Conservation (phyloP, 1,140 invertebrate species). For the Ridgeia piscesae region DNA sequence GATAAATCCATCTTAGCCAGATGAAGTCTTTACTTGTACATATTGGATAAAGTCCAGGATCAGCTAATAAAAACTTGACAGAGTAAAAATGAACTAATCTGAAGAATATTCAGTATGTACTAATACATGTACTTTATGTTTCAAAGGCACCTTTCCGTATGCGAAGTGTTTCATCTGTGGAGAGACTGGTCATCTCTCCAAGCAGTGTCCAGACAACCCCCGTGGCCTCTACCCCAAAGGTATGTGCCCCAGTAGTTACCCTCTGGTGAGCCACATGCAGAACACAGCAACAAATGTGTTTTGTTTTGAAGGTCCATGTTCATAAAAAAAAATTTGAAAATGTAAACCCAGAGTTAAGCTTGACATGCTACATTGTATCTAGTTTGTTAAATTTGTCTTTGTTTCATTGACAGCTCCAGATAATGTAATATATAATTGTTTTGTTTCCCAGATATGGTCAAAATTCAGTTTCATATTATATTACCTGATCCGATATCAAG, state of each 20-base stretch:
- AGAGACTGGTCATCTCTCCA: constrained; percentile 57
- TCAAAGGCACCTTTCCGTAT: constrained; percentile 66
- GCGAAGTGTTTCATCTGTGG: constrained; percentile 67
- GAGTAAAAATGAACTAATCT: not conserved
- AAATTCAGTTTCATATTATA: too few relatives aligned
- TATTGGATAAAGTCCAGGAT: too few relatives aligned
- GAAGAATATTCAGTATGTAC: not conserved
- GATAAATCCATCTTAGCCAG: too few relatives aligned
- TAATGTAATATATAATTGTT: too few relatives aligned
- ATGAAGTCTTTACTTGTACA: too few relatives aligned
- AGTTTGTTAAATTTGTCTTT: too few relatives aligned
- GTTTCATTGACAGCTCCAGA: too few relatives aligned
- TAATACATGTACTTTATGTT: constrained; percentile 21
- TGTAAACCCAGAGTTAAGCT: too few relatives aligned
- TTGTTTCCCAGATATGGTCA: too few relatives aligned
- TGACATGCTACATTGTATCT: too few relatives aligned
- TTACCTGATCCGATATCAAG: too few relatives aligned
- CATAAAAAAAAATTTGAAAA: too few relatives aligned
- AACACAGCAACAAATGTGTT: not conserved
- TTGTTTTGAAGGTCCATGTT: not conserved
- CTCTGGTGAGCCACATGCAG: not conserved
- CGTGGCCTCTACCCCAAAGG: constrained; percentile 83
- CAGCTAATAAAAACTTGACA: not conserved
- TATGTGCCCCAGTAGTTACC: constrained; percentile 32
- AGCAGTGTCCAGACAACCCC: constrained; percentile 57